These are phyloP conservation scores for Apostichopus leukothele DNA, from an alignment of 53 echinoderm and acorn worm species.

Conservation along the genomic window DNA sequence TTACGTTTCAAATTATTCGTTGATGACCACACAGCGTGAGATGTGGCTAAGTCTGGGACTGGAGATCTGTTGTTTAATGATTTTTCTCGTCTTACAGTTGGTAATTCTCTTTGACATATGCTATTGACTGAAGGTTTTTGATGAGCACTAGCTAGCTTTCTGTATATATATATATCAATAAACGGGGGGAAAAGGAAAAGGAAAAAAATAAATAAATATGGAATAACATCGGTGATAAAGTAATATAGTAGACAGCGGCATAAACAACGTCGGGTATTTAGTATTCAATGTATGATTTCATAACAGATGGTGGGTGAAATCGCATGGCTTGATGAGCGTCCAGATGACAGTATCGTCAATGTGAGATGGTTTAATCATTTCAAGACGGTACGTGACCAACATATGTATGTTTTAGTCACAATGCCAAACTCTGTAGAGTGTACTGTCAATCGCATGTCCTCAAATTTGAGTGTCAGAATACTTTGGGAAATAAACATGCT, in stretches of 20 bases:
- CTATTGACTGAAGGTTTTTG: background rate
- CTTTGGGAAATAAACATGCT: too few species aligned
- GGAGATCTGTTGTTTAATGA: slow-evolving; percentile 30
- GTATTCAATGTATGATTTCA: background rate
- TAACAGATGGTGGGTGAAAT: slow-evolving; percentile 18
- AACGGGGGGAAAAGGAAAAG: background rate
- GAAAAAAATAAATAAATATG: background rate
- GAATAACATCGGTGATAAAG: background rate
- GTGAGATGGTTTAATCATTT: background rate
- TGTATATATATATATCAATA: slow-evolving; percentile 23
- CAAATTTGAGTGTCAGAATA: too few species aligned
- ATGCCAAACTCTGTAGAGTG: background rate
- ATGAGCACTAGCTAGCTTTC: background rate
- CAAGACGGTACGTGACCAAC: background rate
- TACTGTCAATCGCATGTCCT: too few species aligned
- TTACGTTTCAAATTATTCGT: slow-evolving; percentile 17
- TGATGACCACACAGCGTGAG: background rate
- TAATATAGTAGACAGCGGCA: background rate
- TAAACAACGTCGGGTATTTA: background rate
- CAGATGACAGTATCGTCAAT: background rate
- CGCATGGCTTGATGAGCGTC: background rate
- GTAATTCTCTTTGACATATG: background rate
- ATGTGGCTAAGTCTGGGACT: background rate
- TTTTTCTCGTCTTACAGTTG: slow-evolving; percentile 9
- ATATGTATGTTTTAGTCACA: background rate